A percentile compares a stretch with the other conserved stretches of the same genome.
Evolutionary conservation across 2,888 invertebrate genomes (phyloP).

Genomic region (Drosophila multiciliata): DNA sequence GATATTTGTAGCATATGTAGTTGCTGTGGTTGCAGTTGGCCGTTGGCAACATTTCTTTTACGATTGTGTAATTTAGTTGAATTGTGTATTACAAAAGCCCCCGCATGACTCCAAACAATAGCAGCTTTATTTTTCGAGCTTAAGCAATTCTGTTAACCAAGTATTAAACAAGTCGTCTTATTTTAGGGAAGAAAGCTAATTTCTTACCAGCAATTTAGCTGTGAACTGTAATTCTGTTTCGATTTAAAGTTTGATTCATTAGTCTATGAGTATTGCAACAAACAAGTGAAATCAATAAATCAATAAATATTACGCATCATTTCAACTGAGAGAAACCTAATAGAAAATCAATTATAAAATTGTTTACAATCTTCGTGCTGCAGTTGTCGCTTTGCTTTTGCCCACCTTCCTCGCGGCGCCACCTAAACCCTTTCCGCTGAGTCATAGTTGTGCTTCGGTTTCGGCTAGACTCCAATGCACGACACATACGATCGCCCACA

Average conservation of each 20-base stretch:
- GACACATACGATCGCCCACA: slow-evolving; percentile 47
- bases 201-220: neutral
- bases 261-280: neutral
- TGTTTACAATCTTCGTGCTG: slow-evolving; percentile 3
- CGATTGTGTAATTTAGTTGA: slow-evolving; percentile 27
- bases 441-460: slow-evolving; percentile 20
- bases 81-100: neutral
- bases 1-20: slow-evolving; percentile 1
- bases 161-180: neutral
- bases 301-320: slow-evolving; percentile 1
- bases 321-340: slow-evolving; percentile 5
- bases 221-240: neutral
- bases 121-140: neutral
- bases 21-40: slow-evolving; percentile 12
- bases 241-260: neutral
- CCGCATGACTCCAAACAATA: neutral
- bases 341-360: slow-evolving; percentile 36
- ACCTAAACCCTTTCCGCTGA: slow-evolving; percentile 48
- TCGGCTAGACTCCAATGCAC: slow-evolving; percentile 18
- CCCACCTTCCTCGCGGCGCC: neutral
- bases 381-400: neutral
- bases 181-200: neutral
- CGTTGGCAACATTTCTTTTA: slow-evolving; percentile 10
- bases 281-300: slow-evolving; percentile 2
- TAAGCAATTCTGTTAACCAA: neutral